These are phyloP conservation scores for Dryas iulia DNA, from an alignment of 1,140 invertebrate genomes.

Conservation along the genomic window DNA sequence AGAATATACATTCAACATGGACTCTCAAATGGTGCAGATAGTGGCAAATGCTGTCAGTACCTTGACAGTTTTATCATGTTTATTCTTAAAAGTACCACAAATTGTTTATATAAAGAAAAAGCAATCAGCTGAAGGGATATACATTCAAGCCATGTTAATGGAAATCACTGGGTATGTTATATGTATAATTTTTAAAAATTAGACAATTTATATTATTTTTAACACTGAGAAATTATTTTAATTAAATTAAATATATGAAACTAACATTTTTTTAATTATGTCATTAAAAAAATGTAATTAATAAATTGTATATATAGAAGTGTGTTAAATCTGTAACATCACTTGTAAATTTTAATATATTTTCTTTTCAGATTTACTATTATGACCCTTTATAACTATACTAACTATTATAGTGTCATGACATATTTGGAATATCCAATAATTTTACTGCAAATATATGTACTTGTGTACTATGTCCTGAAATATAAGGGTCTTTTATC, in stretches of 20 bases:
- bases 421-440: conserved; percentile 88
- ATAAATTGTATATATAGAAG: too few species aligned
- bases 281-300: too few species aligned
- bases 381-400: conserved; percentile 86
- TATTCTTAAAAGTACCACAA: conserved; percentile 87
- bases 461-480: conserved; percentile 84
- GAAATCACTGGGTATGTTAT: conserved; percentile 83
- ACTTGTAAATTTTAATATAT: too few species aligned
- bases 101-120: conserved; percentile 82
- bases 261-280: too few species aligned
- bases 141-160: conserved; percentile 82
- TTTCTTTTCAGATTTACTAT: conserved; percentile 84
- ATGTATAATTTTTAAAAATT: conserved; percentile 1
- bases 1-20: conserved; percentile 31
- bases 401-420: conserved; percentile 84
- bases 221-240: too few species aligned
- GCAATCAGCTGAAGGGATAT: conserved; percentile 83
- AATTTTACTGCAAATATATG: conserved; percentile 84
- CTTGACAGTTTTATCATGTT: conserved; percentile 84
- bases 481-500: conserved; percentile 79
- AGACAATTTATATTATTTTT: too few species aligned
- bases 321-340: too few species aligned
- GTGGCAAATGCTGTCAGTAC: conserved; percentile 83
- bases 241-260: too few species aligned
- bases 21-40: conserved; percentile 27